Percentiles rank a stretch among this genome's conserved stretches.
Conservation (phyloP, 1,140 invertebrate genomes). For the Anastatus disparis region DNA sequence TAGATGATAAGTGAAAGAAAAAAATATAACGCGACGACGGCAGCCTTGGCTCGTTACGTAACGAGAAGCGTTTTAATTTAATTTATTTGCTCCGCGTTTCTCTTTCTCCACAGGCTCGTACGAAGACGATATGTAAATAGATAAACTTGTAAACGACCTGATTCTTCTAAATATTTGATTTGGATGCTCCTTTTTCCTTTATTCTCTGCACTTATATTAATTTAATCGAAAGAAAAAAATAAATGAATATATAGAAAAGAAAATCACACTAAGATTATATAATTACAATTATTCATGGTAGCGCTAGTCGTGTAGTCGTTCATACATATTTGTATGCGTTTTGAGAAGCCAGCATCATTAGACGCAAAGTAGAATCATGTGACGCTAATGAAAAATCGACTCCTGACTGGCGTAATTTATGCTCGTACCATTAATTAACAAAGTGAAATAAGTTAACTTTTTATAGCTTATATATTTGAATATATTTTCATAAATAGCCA, state of each 20-base stretch:
- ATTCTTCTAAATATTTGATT: too few species aligned
- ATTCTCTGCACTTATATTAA: too few species aligned
- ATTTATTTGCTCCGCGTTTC: slow-evolving; percentile 22
- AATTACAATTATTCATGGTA: background rate
- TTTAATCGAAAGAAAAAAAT: too few species aligned
- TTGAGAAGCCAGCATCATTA: background rate
- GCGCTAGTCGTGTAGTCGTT: slow-evolving; percentile 19
- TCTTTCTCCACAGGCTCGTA: too few species aligned
- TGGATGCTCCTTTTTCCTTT: too few species aligned
- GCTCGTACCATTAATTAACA: background rate
- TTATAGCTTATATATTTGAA: too few species aligned
- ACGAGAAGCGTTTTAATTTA: slow-evolving; percentile 8
- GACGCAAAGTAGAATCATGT: background rate
- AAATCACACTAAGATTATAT: too few species aligned
- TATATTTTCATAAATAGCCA: too few species aligned
- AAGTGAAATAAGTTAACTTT: slow-evolving; percentile 21
- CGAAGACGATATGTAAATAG: slow-evolving; percentile 29
- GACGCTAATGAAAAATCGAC: too few species aligned
- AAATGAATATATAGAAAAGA: too few species aligned
- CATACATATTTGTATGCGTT: background rate
- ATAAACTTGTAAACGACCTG: background rate
- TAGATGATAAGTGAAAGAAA: slow-evolving; percentile 30
- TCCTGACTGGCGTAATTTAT: background rate
- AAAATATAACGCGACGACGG: background rate
- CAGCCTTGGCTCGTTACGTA: background rate